These are phyloP conservation scores for Muscicapa adusta DNA, from an alignment of 2,113 vertebrate species.

Conservation along the genomic window DNA sequence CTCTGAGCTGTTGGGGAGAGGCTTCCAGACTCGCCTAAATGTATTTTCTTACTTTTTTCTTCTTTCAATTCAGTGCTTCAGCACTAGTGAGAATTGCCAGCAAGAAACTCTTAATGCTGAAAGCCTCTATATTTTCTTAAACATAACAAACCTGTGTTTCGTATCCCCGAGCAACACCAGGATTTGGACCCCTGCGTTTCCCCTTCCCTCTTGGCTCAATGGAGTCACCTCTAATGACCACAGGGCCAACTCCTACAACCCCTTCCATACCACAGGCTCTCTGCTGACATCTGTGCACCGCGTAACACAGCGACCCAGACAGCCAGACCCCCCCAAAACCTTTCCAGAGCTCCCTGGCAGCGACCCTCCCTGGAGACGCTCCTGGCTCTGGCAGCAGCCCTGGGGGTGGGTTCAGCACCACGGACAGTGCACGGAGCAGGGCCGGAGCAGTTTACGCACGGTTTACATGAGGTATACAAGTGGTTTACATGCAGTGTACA, in stretches of 20 bases:
- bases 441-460: too few species aligned
- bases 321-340: not conserved
- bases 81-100: not conserved
- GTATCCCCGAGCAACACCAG: not conserved
- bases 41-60: not conserved
- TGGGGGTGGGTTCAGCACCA: constrained; percentile 42
- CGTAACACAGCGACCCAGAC: accelerated
- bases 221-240: not conserved
- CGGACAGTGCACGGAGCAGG: constrained; percentile 1
- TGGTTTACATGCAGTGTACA: too few species aligned
- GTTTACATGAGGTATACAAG: too few species aligned
- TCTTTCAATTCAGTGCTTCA: not conserved
- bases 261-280: accelerated
- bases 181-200: not conserved
- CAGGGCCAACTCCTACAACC: not conserved
- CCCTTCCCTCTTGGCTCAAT: not conserved
- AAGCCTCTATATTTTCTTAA: not conserved
- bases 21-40: not conserved
- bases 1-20: not conserved
- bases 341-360: accelerated
- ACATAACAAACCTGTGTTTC: not conserved
- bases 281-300: not conserved
- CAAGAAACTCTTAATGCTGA: not conserved
- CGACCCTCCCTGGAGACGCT: accelerated
- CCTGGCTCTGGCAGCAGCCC: not conserved